phyloP scores from a whole-genome alignment of 2,888 invertebrate species.

The Mamestra brassicae region DNA sequence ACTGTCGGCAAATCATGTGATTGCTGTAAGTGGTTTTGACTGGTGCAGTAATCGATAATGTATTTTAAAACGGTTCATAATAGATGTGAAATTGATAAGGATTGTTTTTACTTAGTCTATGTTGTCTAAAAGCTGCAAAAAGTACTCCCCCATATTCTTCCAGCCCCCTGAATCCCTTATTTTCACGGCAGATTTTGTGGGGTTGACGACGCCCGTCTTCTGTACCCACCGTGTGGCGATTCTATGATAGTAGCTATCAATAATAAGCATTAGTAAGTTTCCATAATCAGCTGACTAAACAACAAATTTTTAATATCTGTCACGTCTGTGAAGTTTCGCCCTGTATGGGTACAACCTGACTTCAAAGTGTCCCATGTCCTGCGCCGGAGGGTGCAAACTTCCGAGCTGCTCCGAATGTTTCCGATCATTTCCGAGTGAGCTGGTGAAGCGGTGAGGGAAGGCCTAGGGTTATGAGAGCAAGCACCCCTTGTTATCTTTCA shows the following conservation, averaged over 20 bases:
- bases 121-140: neutral
- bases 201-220: too few species aligned
- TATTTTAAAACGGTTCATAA: conserved; percentile 6
- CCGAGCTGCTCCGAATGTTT: conserved; percentile 23
- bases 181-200: too few species aligned
- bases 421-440: conserved; percentile 22
- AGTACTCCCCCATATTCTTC: neutral
- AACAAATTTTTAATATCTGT: neutral
- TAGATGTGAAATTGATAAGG: neutral
- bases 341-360: neutral
- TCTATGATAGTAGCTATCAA: too few species aligned
- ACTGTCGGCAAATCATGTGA: conserved; percentile 14
- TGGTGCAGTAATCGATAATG: neutral
- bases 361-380: conserved; percentile 45
- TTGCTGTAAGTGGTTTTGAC: conserved; percentile 23
- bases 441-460: conserved; percentile 24
- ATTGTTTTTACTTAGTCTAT: neutral
- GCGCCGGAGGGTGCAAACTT: conserved; percentile 36
- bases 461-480: conserved; percentile 58
- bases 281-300: neutral
- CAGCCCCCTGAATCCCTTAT: too few species aligned
- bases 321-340: neutral
- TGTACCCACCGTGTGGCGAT: too few species aligned
- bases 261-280: too few species aligned
- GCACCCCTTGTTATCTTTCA: conserved; percentile 77